Evolutionary conservation across 2,888 invertebrate genomes (phyloP).

Genomic region (Thereva nobilitata): DNA sequence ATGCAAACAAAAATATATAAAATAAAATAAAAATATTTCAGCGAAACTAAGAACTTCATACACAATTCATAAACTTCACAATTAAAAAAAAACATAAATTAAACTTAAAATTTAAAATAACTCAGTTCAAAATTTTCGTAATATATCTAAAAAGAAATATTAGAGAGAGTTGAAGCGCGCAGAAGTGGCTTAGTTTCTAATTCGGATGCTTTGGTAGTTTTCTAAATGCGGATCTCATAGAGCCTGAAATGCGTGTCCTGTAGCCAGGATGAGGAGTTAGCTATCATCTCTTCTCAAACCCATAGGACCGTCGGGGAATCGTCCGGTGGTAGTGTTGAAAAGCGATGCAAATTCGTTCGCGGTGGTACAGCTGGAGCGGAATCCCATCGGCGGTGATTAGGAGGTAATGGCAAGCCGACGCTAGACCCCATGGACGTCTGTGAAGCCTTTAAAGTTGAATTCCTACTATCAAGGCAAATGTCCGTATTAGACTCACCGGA

Average conservation of each 20-base stretch:
- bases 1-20: slow-evolving; percentile 17
- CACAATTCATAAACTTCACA: slow-evolving; percentile 8
- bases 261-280: slow-evolving; percentile 5
- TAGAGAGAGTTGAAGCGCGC: neutral
- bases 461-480: slow-evolving; percentile 49
- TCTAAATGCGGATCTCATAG: slow-evolving; percentile 37
- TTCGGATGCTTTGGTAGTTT: slow-evolving; percentile 29
- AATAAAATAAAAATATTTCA: neutral
- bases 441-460: slow-evolving; percentile 53
- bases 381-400: slow-evolving; percentile 41
- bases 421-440: slow-evolving; percentile 6
- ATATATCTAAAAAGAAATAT: slow-evolving; percentile 1
- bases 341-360: slow-evolving; percentile 36
- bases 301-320: slow-evolving; percentile 43
- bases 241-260: slow-evolving; percentile 1
- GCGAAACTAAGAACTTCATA: too few relatives aligned
- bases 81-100: slow-evolving; percentile 21
- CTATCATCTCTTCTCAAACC: slow-evolving; percentile 39
- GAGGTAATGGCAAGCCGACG: slow-evolving; percentile 31
- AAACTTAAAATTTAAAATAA: neutral
- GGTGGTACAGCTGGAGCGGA: slow-evolving; percentile 42
- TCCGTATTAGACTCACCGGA: slow-evolving; percentile 42
- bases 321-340: slow-evolving; percentile 35
- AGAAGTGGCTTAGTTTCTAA: slow-evolving; percentile 7
- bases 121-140: too few relatives aligned